A percentile compares a stretch with the other conserved stretches of the same genome.
Conservation (phyloP, 1,140 invertebrate genomes). For the Dreissena polymorpha region DNA sequence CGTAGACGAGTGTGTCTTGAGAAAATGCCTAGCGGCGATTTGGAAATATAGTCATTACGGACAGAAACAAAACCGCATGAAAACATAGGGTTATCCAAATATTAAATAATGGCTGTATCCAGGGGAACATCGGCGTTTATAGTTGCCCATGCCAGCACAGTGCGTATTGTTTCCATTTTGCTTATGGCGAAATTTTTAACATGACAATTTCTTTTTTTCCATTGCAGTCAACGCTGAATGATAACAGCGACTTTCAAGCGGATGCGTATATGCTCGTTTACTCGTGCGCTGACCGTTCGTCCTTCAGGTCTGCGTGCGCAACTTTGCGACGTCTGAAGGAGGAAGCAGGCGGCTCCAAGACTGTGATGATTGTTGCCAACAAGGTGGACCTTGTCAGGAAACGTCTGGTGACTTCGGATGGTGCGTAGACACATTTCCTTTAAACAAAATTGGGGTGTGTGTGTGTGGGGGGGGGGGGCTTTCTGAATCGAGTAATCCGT, state of each 20-base stretch:
- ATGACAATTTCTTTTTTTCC: too few species aligned
- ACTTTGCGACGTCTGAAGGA: slow-evolving; percentile 62
- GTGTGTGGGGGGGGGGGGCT: neutral
- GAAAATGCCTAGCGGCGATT: too few species aligned
- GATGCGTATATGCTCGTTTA: slow-evolving; percentile 96
- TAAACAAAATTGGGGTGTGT: neutral
- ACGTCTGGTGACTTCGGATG: slow-evolving; percentile 90
- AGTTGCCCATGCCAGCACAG: too few species aligned
- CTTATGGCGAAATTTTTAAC: too few species aligned
- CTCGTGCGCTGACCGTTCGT: slow-evolving; percentile 90
- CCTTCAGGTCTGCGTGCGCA: slow-evolving; percentile 75
- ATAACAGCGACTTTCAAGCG: slow-evolving; percentile 24
- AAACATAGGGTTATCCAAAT: too few species aligned
- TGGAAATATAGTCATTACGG: too few species aligned
- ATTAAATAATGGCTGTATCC: too few species aligned
- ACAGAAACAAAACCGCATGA: too few species aligned
- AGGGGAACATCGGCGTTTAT: too few species aligned
- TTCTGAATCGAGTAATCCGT: neutral
- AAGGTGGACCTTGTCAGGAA: slow-evolving; percentile 96
- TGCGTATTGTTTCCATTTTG: too few species aligned
- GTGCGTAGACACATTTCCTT: slow-evolving; percentile 81
- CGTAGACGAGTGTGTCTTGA: too few species aligned
- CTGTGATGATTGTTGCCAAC: slow-evolving; percentile 88
- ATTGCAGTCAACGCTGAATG: slow-evolving; percentile 43
- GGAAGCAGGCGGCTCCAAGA: slow-evolving; percentile 37